A percentile compares a stretch with the other conserved stretches of the same genome.
These are phyloP conservation scores for Oplegnathus fasciatus DNA, from an alignment of 2,113 vertebrate species.

Conservation along the genomic window DNA sequence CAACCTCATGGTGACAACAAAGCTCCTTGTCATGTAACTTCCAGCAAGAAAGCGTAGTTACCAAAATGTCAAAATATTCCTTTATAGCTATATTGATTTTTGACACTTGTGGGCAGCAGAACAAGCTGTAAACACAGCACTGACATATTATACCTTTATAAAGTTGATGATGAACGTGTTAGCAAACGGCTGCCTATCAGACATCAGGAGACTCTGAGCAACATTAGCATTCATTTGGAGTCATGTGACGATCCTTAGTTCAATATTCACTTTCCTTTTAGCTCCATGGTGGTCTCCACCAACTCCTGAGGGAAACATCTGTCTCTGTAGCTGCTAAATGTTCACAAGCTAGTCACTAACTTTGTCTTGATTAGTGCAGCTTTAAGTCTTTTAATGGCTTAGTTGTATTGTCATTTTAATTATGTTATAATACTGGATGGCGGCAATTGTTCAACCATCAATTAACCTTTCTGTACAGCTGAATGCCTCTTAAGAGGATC, in stretches of 20 bases:
- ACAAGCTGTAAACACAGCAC: too few species aligned
- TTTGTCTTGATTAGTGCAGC: not conserved
- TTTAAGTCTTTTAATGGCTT: conserved; percentile 3
- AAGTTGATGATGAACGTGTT: not conserved
- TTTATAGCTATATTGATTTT: too few species aligned
- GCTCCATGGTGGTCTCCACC: not conserved
- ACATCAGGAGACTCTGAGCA: too few species aligned
- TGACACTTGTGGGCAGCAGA: too few species aligned
- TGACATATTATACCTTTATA: not conserved
- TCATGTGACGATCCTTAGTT: too few species aligned
- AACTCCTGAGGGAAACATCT: not conserved
- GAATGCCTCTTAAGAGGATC: not conserved
- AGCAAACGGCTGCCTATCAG: not conserved
- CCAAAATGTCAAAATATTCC: too few species aligned
- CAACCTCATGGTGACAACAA: too few species aligned
- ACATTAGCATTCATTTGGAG: not conserved
- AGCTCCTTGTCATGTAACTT: too few species aligned
- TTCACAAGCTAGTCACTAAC: not conserved
- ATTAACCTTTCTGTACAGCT: not conserved
- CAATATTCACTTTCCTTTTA: not conserved
- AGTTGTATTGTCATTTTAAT: not conserved
- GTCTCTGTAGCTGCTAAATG: not conserved
- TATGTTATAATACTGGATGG: not conserved
- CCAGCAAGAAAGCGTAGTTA: too few species aligned
- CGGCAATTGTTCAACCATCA: not conserved